Evolutionary conservation across 2,888 invertebrate species (phyloP).

Genomic region (Drosophila recens): DNA sequence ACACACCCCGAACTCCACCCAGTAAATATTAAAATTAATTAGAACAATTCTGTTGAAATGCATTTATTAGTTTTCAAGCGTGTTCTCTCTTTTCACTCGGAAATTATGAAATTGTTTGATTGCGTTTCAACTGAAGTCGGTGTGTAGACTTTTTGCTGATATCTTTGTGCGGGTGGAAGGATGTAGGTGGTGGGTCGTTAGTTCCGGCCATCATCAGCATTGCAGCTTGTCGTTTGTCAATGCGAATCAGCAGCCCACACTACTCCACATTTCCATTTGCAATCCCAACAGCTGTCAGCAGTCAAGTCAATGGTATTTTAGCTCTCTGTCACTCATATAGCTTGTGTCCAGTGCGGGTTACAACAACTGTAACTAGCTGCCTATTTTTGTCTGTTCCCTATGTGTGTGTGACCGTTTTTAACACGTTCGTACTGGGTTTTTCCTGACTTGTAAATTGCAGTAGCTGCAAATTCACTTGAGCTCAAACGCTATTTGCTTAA

Average conservation of each 20-base stretch:
- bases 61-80: constrained; percentile 17
- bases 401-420: constrained; percentile 51
- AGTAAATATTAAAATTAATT: constrained; percentile 33
- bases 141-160: constrained; percentile 4
- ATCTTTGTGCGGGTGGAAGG: background rate
- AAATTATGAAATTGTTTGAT: background rate
- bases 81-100: background rate
- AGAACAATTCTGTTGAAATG: constrained; percentile 36
- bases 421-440: constrained; percentile 58
- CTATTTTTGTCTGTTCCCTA: background rate
- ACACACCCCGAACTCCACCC: constrained; percentile 1
- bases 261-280: constrained; percentile 44
- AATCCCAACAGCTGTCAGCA: constrained; percentile 46
- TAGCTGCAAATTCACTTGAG: background rate
- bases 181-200: background rate
- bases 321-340: constrained; percentile 70
- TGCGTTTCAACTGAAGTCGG: background rate
- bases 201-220: constrained; percentile 37
- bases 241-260: constrained; percentile 38
- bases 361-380: constrained; percentile 29
- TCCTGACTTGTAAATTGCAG: constrained; percentile 13
- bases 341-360: constrained; percentile 36
- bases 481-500: background rate
- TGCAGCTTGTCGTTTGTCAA: constrained; percentile 44
- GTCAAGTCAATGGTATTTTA: constrained; percentile 51